These are phyloP conservation scores for Plemyria rubiginata DNA, from an alignment of 2,888 invertebrate genomes.

Conservation along the genomic window DNA sequence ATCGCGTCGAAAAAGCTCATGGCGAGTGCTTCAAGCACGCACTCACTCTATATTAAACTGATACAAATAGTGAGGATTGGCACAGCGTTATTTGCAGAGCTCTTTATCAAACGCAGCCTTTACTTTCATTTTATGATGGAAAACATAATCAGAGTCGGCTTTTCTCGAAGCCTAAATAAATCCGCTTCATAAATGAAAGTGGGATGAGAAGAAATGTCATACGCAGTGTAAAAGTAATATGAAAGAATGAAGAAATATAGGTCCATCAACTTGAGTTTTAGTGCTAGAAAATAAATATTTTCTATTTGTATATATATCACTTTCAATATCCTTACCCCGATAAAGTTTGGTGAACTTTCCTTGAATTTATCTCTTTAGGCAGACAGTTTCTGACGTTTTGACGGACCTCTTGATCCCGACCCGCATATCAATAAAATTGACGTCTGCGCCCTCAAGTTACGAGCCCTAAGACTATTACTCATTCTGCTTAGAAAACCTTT, in stretches of 20 bases:
- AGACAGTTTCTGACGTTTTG: conserved; percentile 3
- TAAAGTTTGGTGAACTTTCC: conserved; percentile 9
- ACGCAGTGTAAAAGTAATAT: too few relatives aligned
- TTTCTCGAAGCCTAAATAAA: not conserved
- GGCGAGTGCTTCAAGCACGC: conserved; percentile 24
- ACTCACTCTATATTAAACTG: conserved; percentile 17
- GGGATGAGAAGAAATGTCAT: too few relatives aligned
- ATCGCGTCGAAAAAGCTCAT: conserved; percentile 14
- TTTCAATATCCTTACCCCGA: not conserved
- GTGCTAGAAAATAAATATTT: too few relatives aligned
- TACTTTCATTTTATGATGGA: not conserved
- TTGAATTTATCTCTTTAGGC: conserved; percentile 9
- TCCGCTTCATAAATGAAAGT: not conserved
- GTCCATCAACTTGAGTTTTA: too few relatives aligned
- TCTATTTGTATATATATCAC: not conserved
- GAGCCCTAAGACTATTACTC: conserved; percentile 13
- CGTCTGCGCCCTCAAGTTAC: conserved; percentile 19
- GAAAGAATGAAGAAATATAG: too few relatives aligned
- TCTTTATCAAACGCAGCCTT: conserved; percentile 3
- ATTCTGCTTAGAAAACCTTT: not conserved
- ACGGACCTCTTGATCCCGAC: conserved; percentile 27
- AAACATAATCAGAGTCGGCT: not conserved
- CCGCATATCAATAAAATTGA: conserved; percentile 39
- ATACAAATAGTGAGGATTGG: conserved; percentile 20
- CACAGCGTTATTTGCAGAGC: conserved; percentile 19